Evolutionary conservation across 2,797 vertebrate species (phyloP), one percentile per base, ranked within the genome.

Genomic region (Telmatherina bonti): DNA sequence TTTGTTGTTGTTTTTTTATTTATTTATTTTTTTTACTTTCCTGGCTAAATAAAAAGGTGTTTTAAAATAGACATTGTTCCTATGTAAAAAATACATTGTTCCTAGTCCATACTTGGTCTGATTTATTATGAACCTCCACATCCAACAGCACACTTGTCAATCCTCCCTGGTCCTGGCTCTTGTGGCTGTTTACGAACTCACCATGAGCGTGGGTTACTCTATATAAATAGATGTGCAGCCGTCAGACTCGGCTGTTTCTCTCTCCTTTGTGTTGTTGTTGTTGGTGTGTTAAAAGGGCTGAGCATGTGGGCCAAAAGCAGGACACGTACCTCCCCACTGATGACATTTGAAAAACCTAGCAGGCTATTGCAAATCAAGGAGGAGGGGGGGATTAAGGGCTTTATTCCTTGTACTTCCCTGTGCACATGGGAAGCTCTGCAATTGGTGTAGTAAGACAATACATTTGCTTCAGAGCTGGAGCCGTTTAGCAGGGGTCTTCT

Each of bases 261-360:
- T 72, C 20, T 35, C 72, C 54, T 35, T 70, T 38, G 71, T 55
- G 5, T 9, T 29, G 38, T 63, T 72, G 75, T 80, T 79, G 70
- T 76, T 76, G 57, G 62, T 66, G 54, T 47, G 72, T 82, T 79
- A 76, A 73, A n/a, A 31, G 61, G 54, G 66, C 41, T 12, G 52
- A 78, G 75, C 76, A 70, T 79, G 78, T 72, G 67, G 41, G 51
- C 56, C 38, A 68, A 70, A 60, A 85, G 77, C 53, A 66, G 83
- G 76, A 85, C 85, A 76, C 83, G 72, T 81, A 72, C 74, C 84
- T 85, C 76, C 76, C 68, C 70, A 31, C 69, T 66, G 82, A 87
- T 91, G 84, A 79, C 88, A 87, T 90, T 91, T 90, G 81, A 85
- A 91, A 88, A 93, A 81, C 88, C 7, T 3, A 78, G 88, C 89